These are phyloP conservation scores for Cheilosia variabilis DNA, from an alignment of 2,888 invertebrate species.

Conservation along the genomic window DNA sequence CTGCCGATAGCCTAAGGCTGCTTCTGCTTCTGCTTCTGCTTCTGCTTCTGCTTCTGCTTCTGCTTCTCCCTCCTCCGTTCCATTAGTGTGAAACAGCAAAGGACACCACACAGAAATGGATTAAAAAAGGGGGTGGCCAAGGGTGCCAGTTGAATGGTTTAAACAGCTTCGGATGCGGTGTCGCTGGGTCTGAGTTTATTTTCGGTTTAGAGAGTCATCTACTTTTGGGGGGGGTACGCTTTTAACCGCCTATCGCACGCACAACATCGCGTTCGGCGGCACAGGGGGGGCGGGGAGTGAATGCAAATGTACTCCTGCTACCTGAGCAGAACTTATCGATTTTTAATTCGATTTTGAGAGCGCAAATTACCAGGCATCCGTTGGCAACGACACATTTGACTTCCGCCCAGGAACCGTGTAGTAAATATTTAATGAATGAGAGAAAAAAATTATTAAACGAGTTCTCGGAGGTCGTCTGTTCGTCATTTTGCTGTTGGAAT, in stretches of 20 bases:
- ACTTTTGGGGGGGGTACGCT: not conserved
- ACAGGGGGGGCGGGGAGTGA: not conserved
- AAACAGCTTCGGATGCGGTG: slow-evolving; percentile 17
- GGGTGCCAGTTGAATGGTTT: slow-evolving; percentile 35
- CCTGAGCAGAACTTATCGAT: slow-evolving; percentile 43
- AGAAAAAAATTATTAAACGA: slow-evolving; percentile 29
- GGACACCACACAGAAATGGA: slow-evolving; percentile 24
- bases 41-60: no score
- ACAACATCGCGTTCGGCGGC: not conserved
- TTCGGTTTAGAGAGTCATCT: slow-evolving; percentile 35
- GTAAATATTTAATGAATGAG: slow-evolving; percentile 53
- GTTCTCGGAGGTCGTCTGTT: slow-evolving; percentile 30
- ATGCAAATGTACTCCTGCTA: slow-evolving; percentile 2
- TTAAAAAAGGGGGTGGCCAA: slow-evolving; percentile 11
- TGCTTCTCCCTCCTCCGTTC: not conserved
- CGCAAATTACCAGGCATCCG: slow-evolving; percentile 55
- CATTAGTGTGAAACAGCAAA: slow-evolving; percentile 40
- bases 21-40: no score
- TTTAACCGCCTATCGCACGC: slow-evolving; percentile 15
- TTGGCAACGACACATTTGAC: slow-evolving; percentile 34
- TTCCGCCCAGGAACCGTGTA: slow-evolving; percentile 51
- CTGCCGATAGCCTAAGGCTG: slow-evolving; percentile 7
- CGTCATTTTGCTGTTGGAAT: slow-evolving; percentile 27
- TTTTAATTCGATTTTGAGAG: slow-evolving; percentile 39
- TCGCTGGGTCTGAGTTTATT: slow-evolving; percentile 47